Percentiles rank a stretch among this genome's conserved stretches.
phyloP scores from a whole-genome alignment of 2,888 invertebrate species.

The Aromia moschata region DNA sequence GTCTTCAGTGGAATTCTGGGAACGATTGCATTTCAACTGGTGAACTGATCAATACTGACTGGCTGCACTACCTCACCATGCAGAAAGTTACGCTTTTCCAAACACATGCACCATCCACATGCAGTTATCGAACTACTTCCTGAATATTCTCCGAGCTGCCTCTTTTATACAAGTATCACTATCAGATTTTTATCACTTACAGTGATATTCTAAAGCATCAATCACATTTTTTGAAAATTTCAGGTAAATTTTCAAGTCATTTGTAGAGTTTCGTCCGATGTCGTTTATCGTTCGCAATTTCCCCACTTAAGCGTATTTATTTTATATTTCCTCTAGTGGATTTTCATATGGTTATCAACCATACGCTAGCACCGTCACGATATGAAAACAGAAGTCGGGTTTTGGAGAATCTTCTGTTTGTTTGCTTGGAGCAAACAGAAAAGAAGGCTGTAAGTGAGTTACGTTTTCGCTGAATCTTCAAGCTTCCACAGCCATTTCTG shows the following conservation, averaged over 20 bases:
- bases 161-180: constrained; percentile 39
- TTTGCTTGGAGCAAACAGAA: constrained; percentile 7
- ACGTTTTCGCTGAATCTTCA: background rate
- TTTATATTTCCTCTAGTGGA: background rate
- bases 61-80: constrained; percentile 13
- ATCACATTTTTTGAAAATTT: constrained; percentile 49
- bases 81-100: constrained; percentile 23
- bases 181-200: constrained; percentile 40
- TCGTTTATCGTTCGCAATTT: constrained; percentile 36
- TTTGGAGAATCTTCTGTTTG: constrained; percentile 6
- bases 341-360: background rate
- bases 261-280: constrained; percentile 24
- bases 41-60: constrained; percentile 22
- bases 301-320: constrained; percentile 35
- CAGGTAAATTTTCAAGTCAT: constrained; percentile 40
- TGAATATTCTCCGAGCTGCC: constrained; percentile 26
- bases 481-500: background rate
- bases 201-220: constrained; percentile 51
- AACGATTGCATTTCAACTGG: constrained; percentile 1
- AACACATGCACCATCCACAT: constrained; percentile 36
- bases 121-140: constrained; percentile 30
- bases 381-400: background rate
- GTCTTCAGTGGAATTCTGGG: too few species aligned
- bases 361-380: constrained; percentile 7
- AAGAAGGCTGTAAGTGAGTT: background rate